Conservation (phyloP, 2,113 vertebrate genomes). For the Peromyscus maniculatus region DNA sequence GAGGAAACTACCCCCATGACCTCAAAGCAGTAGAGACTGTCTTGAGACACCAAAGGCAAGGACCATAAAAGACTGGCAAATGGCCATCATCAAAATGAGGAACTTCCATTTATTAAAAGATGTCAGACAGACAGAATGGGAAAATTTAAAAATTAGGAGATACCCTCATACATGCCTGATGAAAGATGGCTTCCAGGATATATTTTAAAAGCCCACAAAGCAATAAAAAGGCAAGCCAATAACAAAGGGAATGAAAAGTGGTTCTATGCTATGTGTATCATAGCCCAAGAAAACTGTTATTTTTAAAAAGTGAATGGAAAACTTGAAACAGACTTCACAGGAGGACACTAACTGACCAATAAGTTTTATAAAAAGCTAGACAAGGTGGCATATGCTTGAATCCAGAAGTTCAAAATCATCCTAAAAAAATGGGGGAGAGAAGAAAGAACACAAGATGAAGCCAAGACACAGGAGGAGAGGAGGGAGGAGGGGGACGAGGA, state of each 20-base stretch:
- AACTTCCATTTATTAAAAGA: constrained; percentile 34
- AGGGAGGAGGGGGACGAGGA: not conserved
- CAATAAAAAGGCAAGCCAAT: not conserved
- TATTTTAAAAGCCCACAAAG: constrained; percentile 23
- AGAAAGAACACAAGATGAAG: no score
- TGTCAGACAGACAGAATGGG: not conserved
- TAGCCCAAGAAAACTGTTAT: not conserved
- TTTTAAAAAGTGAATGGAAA: constrained; percentile 3
- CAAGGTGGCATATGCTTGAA: not conserved
- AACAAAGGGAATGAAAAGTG: constrained; percentile 13
- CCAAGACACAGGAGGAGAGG: not conserved
- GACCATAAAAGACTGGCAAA: constrained; percentile 4
- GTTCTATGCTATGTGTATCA: not conserved
- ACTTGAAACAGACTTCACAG: constrained; percentile 38
- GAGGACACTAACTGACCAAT: not conserved
- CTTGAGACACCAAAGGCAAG: constrained; percentile 32
- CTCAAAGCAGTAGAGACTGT: constrained; percentile 18
- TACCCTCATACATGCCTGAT: not conserved
- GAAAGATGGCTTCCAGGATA: not conserved
- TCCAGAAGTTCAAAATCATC: not conserved
- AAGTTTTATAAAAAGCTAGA: not conserved
- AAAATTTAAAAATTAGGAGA: constrained; percentile 41
- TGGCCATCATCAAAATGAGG: constrained; percentile 40
- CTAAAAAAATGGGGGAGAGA: not conserved
- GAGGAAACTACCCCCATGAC: not conserved